A percentile compares a stretch with the other conserved stretches of the same genome.
Conservation (phyloP, 1,140 invertebrate species). For the Gryon sp. region DNA sequence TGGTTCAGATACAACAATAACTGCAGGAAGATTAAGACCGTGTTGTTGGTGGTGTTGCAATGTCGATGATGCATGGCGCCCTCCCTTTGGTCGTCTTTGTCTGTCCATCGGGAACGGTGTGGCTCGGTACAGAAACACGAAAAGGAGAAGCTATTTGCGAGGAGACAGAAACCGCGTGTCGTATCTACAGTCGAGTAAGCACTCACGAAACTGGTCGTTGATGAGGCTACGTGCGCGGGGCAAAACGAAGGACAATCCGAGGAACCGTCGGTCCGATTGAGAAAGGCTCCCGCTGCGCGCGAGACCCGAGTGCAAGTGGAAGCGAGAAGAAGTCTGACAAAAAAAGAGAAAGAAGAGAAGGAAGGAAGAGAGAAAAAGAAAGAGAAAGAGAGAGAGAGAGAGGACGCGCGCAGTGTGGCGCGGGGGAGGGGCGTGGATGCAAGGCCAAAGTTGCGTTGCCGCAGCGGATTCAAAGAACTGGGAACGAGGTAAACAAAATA, state of each 20-base stretch:
- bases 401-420: conserved; percentile 3
- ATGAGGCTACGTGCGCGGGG: conserved; percentile 21
- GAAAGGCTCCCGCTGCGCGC: conserved; percentile 67
- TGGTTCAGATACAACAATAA: too few species aligned
- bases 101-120: not conserved
- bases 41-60: too few species aligned
- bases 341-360: conserved; percentile 16
- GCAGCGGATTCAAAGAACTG: conserved; percentile 77
- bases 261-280: conserved; percentile 67
- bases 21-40: too few species aligned
- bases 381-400: conserved; percentile 7
- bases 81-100: not conserved
- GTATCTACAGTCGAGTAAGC: conserved; percentile 49
- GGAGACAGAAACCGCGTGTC: conserved; percentile 54
- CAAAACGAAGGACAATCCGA: conserved; percentile 23
- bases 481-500: conserved; percentile 78
- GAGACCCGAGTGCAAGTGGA: conserved; percentile 39
- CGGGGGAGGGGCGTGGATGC: conserved; percentile 36
- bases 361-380: conserved; percentile 16
- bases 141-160: conserved; percentile 37
- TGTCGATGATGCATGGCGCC: conserved; percentile 11
- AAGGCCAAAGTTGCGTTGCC: conserved; percentile 63
- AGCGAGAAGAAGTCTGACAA: conserved; percentile 14
- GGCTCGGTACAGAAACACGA: not conserved
- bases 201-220: conserved; percentile 58